Conservation (phyloP, 2,797 vertebrate genomes). For the Phoeniculus purpureus region DNA sequence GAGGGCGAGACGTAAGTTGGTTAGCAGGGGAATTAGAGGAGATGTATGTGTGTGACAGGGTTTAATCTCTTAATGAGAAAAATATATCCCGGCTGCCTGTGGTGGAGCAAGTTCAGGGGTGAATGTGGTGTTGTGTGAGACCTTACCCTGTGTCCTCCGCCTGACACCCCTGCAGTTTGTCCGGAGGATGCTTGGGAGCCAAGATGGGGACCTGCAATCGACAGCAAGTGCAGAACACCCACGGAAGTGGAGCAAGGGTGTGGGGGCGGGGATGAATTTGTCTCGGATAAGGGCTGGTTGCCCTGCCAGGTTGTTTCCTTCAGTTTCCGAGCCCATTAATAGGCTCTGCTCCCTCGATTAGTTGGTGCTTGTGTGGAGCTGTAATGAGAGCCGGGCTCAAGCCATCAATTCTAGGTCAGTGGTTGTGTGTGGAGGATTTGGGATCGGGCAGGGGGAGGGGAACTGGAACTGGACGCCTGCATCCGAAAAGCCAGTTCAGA, state of each 20-base stretch:
- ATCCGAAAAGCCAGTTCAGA: background rate
- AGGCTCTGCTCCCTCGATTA: conserved; percentile 62
- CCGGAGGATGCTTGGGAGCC: fast-evolving
- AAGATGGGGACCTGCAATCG: background rate
- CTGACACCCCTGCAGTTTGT: background rate
- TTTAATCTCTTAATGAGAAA: conserved; percentile 55
- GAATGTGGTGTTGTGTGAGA: background rate
- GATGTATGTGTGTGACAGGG: background rate
- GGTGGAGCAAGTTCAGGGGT: background rate
- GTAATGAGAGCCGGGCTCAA: conserved; percentile 43
- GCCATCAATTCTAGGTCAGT: conserved; percentile 63
- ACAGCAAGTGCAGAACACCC: background rate
- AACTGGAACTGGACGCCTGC: background rate
- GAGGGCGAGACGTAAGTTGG: background rate
- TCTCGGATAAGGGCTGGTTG: background rate
- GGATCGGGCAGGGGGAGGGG: background rate
- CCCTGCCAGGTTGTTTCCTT: conserved; percentile 40
- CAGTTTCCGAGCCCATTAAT: conserved; percentile 25
- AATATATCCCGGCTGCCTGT: background rate
- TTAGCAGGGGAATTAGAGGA: conserved; percentile 33
- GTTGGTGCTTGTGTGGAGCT: background rate
- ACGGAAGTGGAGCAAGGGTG: background rate
- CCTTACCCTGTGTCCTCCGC: background rate
- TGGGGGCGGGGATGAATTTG: background rate
- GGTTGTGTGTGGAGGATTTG: conserved; percentile 45